Evolutionary conservation across 2,797 vertebrate species (phyloP).

Genomic region (Tiaroga cobitis): DNA sequence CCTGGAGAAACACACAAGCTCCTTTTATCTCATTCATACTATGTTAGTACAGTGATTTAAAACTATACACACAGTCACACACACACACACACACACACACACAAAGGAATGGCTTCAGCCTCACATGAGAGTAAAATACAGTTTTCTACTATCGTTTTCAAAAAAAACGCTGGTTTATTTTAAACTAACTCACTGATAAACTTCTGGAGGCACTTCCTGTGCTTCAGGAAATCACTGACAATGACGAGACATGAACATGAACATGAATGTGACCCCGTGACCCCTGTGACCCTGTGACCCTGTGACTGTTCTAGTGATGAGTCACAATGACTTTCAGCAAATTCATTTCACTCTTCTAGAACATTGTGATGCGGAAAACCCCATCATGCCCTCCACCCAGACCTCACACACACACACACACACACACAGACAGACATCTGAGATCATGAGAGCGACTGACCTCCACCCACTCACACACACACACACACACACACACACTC

Average conservation of each 20-base stretch:
- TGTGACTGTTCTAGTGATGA: neutral
- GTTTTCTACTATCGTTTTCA: neutral
- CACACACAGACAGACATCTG: constrained; percentile 78
- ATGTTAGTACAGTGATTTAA: neutral
- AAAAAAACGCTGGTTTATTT: neutral
- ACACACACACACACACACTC: too few relatives aligned
- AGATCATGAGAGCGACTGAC: too few relatives aligned
- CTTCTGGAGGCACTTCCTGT: neutral
- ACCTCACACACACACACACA: constrained; percentile 28
- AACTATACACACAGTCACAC: too few relatives aligned
- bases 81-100: too few relatives aligned
- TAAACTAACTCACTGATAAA: neutral
- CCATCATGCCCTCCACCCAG: constrained; percentile 28
- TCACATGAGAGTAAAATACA: neutral
- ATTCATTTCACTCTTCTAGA: neutral
- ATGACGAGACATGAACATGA: neutral
- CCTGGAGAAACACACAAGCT: constrained; percentile 70
- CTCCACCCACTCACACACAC: neutral
- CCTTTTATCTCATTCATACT: neutral
- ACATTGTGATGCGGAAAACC: neutral
- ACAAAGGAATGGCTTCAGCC: too few relatives aligned
- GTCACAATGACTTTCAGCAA: neutral
- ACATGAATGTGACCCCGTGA: neutral
- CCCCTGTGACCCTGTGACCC: neutral
- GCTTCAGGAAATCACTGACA: neutral